Evolutionary conservation across 2,113 vertebrate genomes (phyloP).

Genomic region (Hypomesus transpacificus): DNA sequence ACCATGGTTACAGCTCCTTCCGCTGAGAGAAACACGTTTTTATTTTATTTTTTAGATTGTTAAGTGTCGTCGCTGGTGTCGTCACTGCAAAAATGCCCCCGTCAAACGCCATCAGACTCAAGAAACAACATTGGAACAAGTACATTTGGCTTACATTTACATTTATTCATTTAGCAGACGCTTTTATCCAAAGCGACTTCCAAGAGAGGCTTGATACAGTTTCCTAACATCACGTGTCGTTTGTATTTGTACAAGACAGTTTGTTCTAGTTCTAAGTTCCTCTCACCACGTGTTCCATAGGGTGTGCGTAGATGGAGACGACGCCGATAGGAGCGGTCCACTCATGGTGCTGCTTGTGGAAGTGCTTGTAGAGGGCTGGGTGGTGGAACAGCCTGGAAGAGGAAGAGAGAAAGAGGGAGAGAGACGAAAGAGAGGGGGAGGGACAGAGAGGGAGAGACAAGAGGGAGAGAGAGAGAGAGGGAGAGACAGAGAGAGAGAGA

Average conservation of each 20-base stretch:
- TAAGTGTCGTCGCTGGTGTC: neutral
- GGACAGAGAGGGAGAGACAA: neutral
- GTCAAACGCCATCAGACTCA: no score
- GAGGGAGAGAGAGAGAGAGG: neutral
- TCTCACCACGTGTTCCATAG: conserved; percentile 85
- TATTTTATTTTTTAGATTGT: neutral
- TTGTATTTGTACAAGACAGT: neutral
- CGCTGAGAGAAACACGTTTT: neutral
- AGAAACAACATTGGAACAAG: no score
- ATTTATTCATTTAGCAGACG: no score
- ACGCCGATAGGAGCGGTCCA: conserved; percentile 91
- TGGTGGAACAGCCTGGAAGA: conserved; percentile 84
- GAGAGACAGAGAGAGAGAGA: no score
- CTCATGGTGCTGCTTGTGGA: conserved; percentile 93
- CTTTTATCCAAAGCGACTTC: no score
- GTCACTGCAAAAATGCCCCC: no score
- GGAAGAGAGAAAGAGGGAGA: neutral
- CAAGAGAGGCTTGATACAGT: no score
- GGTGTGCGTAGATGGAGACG: conserved; percentile 83
- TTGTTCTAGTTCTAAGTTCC: neutral
- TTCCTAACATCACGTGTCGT: no score
- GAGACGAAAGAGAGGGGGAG: conserved; percentile 1
- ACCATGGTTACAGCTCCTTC: neutral
- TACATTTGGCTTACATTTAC: no score
- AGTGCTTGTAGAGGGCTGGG: conserved; percentile 81